Percentiles rank a stretch among this genome's conserved stretches.
These are phyloP conservation scores for Acanthosepion pharaonis DNA, from an alignment of 2,888 invertebrate species.

Conservation along the genomic window DNA sequence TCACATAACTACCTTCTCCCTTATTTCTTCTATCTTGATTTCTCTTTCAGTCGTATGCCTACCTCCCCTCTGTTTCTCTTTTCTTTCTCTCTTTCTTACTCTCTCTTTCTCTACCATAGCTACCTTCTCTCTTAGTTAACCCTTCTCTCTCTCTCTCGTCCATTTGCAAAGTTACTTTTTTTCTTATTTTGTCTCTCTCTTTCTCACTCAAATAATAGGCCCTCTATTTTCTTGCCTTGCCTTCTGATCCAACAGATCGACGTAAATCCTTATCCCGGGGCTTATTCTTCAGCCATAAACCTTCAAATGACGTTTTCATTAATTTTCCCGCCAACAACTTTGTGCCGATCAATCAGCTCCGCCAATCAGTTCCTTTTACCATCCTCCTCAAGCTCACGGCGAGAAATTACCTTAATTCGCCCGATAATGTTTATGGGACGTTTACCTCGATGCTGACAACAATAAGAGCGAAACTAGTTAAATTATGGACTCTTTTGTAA, in stretches of 20 bases:
- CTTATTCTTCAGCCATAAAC: background rate
- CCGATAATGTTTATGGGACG: background rate
- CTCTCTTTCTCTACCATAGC: too few relatives aligned
- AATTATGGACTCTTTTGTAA: background rate
- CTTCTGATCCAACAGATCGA: background rate
- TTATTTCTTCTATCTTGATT: too few relatives aligned
- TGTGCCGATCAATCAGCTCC: background rate
- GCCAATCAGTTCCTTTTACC: background rate
- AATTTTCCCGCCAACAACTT: constrained; percentile 21
- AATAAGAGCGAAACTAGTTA: background rate
- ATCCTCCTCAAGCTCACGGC: background rate
- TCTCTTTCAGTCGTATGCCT: too few relatives aligned
- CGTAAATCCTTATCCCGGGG: background rate
- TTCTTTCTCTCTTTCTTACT: too few relatives aligned
- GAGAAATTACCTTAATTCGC: constrained; percentile 8
- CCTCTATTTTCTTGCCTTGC: too few relatives aligned
- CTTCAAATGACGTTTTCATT: constrained; percentile 22
- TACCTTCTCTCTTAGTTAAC: too few relatives aligned
- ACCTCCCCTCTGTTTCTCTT: too few relatives aligned
- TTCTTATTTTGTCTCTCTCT: too few relatives aligned
- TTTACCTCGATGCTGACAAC: background rate
- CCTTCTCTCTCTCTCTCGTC: too few relatives aligned
- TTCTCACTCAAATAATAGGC: too few relatives aligned
- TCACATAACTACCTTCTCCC: background rate
- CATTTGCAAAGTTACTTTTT: too few relatives aligned